These are phyloP conservation scores for Drosophila neotestacea DNA, from an alignment of 2,888 invertebrate species.

Conservation along the genomic window DNA sequence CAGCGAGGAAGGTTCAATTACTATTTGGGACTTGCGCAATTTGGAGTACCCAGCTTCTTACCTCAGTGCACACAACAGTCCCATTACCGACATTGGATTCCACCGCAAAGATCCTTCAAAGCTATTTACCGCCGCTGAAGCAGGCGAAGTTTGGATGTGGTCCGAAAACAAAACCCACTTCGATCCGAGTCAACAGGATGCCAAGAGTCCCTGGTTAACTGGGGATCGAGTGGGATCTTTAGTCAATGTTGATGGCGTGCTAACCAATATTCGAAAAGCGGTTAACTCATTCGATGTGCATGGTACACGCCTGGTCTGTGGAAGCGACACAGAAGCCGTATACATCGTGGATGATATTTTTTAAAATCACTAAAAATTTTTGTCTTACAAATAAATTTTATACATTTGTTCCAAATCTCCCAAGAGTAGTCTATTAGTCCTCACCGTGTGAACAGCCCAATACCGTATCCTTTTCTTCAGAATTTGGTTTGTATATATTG, in stretches of 20 bases:
- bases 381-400: slow-evolving; percentile 15
- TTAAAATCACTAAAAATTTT: slow-evolving; percentile 22
- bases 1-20: slow-evolving; percentile 93
- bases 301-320: slow-evolving; percentile 91
- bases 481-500: slow-evolving; percentile 35
- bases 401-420: background rate
- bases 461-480: too few species aligned
- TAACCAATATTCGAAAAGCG: slow-evolving; percentile 91
- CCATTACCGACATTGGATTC: slow-evolving; percentile 94
- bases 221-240: slow-evolving; percentile 89
- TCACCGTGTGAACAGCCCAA: too few species aligned
- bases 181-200: slow-evolving; percentile 62
- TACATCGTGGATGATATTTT: slow-evolving; percentile 90
- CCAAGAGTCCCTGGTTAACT: slow-evolving; percentile 88
- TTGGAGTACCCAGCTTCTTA: slow-evolving; percentile 93
- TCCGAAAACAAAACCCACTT: slow-evolving; percentile 88
- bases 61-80: slow-evolving; percentile 90
- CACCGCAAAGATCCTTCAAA: slow-evolving; percentile 94
- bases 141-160: slow-evolving; percentile 97
- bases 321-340: slow-evolving; percentile 95
- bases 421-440: background rate
- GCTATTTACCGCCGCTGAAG: slow-evolving; percentile 91
- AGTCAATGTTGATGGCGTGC: slow-evolving; percentile 87
- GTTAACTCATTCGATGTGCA: slow-evolving; percentile 93
- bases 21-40: slow-evolving; percentile 95